Conservation (phyloP, 2,797 vertebrate genomes). For the Tiaroga cobitis region DNA sequence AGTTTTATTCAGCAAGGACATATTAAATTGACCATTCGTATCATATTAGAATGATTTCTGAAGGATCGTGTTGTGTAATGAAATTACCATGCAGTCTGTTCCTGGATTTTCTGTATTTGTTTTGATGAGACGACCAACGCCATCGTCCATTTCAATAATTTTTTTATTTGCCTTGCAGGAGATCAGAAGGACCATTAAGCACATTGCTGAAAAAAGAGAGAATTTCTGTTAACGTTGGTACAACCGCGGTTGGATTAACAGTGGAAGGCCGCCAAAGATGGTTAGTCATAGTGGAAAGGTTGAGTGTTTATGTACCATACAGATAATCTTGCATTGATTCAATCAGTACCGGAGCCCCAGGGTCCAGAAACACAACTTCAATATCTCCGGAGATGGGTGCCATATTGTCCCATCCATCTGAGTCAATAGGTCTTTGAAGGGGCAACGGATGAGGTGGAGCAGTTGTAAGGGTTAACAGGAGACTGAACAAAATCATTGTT, state of each 20-base stretch:
- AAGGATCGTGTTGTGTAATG: neutral
- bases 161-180: constrained; percentile 50
- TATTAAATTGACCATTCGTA: neutral
- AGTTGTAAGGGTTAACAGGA: neutral
- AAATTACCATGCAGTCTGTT: constrained; percentile 70
- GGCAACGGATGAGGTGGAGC: neutral
- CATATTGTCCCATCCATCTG: neutral
- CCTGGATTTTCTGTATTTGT: constrained; percentile 69
- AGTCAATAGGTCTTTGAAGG: neutral
- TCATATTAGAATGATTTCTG: neutral
- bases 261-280: neutral
- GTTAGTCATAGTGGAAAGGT: neutral
- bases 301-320: neutral
- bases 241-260: neutral
- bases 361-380: neutral
- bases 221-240: neutral
- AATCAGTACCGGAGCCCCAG: neutral
- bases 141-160: neutral
- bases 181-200: constrained; percentile 60
- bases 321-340: neutral
- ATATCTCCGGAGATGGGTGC: neutral
- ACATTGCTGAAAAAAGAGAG: constrained; percentile 51
- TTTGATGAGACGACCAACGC: constrained; percentile 41
- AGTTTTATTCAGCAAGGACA: neutral
- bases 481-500: neutral